Evolutionary conservation across 2,113 vertebrate genomes (phyloP), one percentile per base, ranked within the genome.

Genomic region (Microcebus lehilahytsara): DNA sequence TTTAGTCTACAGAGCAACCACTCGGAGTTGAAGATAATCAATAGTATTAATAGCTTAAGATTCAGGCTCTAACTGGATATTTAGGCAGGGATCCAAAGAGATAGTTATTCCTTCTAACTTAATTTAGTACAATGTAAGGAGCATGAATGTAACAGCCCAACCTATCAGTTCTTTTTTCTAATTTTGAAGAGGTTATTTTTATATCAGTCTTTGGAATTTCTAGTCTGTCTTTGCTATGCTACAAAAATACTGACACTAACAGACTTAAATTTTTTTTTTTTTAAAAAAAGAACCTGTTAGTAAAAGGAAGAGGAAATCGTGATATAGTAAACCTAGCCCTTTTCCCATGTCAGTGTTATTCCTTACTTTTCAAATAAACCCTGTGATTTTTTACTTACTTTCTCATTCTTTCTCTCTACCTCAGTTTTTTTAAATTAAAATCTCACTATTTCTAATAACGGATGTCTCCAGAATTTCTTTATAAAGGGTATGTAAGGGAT

Each of bases 111-210:
- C 13, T 84, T 95, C 51, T 83, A 79, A 95, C 58, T 94, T 42
- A 69, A 30, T 77, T 96, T 49, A 91, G 37, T 94, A 80, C 13
- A 69, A 49, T 20, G 27, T 72, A 80, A 17, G 49, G 51, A 86
- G 1, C 37, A 58, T 88, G 37, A 85, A 49, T 95, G 64, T 77
- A 96, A 58, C 49, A 71, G 85, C 62, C 56, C 78, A 75, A 16
- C 9, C n/a, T 40, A 74, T 96, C 64, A 92, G 91, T 89, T 89
- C 51, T 78, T 62, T 78, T 80, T 91, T 67, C 93, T 96, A 77
- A 87, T 93, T 97, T 97, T 95, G 75, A 93, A 90, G 37, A 94
- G 9, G 32, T 77, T 95, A 93, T 86, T 98, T 98, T 89, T 95
- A 11, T 9, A 94, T 78, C 40, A 30, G 27, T 60, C 77, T 91